Evolutionary conservation across 1,140 invertebrate species (phyloP), one percentile per base, ranked within the genome.

Genomic region (Neodiprion lecontei): DNA sequence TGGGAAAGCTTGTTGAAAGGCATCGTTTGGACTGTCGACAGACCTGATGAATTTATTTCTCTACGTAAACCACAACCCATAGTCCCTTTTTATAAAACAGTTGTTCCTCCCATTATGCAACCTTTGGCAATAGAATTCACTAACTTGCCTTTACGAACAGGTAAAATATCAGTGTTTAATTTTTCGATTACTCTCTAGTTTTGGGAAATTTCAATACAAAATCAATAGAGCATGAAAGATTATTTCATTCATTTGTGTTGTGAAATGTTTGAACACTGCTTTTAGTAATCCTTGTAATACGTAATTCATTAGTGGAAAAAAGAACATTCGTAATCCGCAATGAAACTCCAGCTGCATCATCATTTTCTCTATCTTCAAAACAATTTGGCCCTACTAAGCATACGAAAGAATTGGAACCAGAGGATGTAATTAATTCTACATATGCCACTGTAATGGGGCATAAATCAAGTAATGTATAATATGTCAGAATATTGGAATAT

Each of bases 321-420:
- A 72, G 71, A 48, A 79, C 74, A 4, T 76, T 77, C 9, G 53
- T 76, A 28, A 77, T 77, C 61, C 74, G 68, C 28, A 77, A 77
- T 23, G 76, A 76, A 9, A 79, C 76, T n/a, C 49, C 70, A 3
- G 73, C 73, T 21, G 48, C 47, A 11, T 50, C 17, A 23, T 66
- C 10, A 0, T 78, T 78, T 74, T 49, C 14, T 0, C 72, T 78
- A 14, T 67, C 74, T 48, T 28, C 28, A 14, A 77, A 75, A 47
- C 69, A 71, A 40, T 47, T 71, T 71, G 70, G 48, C 47, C 70
- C 17, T 14, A 17, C n/a, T 12, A 17, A 71, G 47, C 5, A 14
- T 48, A 12, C 14, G 12, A 47, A 40, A 47, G 70, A 14, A 14
- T 40, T 71, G 21, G 47, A 47, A 40, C 48, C 48, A 40, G 21